Base-by-base conservation (phyloP, 2,113 vertebrate genomes). In the Calidris pugnax region DNA sequence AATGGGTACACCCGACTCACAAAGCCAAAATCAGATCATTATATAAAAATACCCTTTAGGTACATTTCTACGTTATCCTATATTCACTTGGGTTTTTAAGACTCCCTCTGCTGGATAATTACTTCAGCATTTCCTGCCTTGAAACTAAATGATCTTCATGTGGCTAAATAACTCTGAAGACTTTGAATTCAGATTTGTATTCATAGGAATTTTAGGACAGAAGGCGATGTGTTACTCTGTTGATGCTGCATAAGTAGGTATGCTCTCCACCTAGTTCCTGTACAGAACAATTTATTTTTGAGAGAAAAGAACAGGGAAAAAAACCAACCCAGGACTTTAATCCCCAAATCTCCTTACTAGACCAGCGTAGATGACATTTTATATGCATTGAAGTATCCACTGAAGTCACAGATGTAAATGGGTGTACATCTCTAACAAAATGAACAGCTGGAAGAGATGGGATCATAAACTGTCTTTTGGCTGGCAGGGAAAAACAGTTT, bases 41-140 rank as follows among this genome's bases (percentile, higher is more conserved):
- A 24, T 35, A 20, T 35, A 32, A 43, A 64, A 64, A 63, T 60
- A 19, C 41, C 32, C 55, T 59, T 57, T 63, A 81, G 60, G 53
- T 81, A 41, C 10, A 30, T 35, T 67, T 90, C 4, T n/a, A 28
- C 10, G 2, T 90, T 67, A 37, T 48, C 37, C 67, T 73, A 7
- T 48, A 56, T 69, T 85, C 28, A 37, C 16, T 76, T 81, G 24
- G 64, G 30, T 47, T 89, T 86, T 90, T 87, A 84, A 88, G 60
- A 48, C 56, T 93, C 41, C 88, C 68, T 93, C 83, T 92, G 57
- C 79, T 94, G 69, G 56, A n/a, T 92, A 57, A 66, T 85, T 79
- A 56, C 39, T 60, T 60, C 24, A 53, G 45, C 28, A 32, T 86
- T 74, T 75, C 64, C 50, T 91, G 39, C 23, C 11, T 32, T 76